Conservation (phyloP, 1,140 invertebrate species). For the Ceratina calcarata region DNA sequence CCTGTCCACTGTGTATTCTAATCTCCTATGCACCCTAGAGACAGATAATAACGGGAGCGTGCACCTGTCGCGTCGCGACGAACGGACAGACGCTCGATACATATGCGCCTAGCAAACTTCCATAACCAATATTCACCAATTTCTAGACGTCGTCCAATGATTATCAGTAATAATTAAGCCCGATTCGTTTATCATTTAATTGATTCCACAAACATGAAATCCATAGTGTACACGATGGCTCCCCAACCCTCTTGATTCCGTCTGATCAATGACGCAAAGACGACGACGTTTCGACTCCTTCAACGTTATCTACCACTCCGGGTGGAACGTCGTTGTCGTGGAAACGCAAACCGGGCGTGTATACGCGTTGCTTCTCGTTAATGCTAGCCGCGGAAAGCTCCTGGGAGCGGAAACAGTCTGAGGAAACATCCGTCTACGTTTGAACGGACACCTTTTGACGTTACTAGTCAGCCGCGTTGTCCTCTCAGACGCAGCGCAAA, state of each 20-base stretch:
- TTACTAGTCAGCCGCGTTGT: background rate
- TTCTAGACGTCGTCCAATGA: constrained; percentile 34
- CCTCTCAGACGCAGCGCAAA: constrained; percentile 37
- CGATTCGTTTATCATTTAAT: no score
- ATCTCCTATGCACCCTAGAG: constrained; percentile 56
- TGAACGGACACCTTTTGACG: constrained; percentile 31
- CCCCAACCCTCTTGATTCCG: no score
- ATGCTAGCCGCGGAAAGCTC: background rate
- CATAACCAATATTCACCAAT: constrained; percentile 50
- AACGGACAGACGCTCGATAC: background rate
- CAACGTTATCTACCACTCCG: background rate
- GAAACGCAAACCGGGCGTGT: constrained; percentile 43
- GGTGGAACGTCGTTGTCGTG: constrained; percentile 34
- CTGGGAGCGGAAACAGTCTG: background rate
- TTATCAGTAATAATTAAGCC: no score
- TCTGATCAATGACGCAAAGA: no score
- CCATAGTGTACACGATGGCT: background rate
- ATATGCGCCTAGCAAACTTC: constrained; percentile 8
- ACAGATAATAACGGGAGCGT: constrained; percentile 57
- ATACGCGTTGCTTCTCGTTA: background rate
- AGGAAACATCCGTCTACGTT: constrained; percentile 30
- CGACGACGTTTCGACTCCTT: background rate
- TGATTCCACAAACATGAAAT: no score
- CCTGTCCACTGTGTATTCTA: constrained; percentile 21
- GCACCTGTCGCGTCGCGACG: constrained; percentile 47